Percentiles rank a stretch among this genome's conserved stretches.
Evolutionary conservation across 2,113 vertebrate genomes (phyloP).

Genomic region (Xiphias gladius): DNA sequence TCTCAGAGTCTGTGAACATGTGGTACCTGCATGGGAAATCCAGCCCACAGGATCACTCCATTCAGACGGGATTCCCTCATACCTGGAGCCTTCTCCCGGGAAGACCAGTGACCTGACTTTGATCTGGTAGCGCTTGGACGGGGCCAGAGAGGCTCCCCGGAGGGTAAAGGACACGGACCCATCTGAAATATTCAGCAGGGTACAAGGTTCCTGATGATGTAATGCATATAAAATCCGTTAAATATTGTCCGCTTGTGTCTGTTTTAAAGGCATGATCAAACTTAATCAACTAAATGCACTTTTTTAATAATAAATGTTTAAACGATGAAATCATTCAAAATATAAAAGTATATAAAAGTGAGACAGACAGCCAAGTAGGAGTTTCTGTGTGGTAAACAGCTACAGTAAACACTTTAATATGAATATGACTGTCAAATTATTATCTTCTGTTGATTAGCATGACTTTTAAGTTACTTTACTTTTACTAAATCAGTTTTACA

Average conservation of each 20-base stretch:
- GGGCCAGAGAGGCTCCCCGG: slow-evolving; percentile 18
- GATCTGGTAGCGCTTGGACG: slow-evolving; percentile 66
- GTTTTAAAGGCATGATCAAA: not conserved
- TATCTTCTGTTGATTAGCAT: not conserved
- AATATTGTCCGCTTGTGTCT: too few species aligned
- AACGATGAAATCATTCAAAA: not conserved
- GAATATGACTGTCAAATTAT: not conserved
- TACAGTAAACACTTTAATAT: not conserved
- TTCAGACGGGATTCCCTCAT: slow-evolving; percentile 71
- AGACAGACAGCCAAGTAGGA: too few species aligned
- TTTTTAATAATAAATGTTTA: not conserved
- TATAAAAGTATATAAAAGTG: too few species aligned
- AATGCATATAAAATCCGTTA: not conserved
- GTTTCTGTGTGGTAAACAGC: not conserved
- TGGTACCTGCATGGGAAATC: slow-evolving; percentile 69
- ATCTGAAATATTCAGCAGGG: not conserved
- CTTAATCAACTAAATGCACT: not conserved
- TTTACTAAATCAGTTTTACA: too few species aligned
- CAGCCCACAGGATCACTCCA: slow-evolving; percentile 75
- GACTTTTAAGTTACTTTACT: too few species aligned
- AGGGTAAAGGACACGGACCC: slow-evolving; percentile 21
- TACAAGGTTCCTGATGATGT: slow-evolving; percentile 20
- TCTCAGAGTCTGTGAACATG: not conserved
- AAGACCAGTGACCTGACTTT: slow-evolving; percentile 66
- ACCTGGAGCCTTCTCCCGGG: fast-evolving